These are phyloP conservation scores for Ormyrus pomaceus DNA, from an alignment of 2,888 invertebrate genomes.

Conservation along the genomic window DNA sequence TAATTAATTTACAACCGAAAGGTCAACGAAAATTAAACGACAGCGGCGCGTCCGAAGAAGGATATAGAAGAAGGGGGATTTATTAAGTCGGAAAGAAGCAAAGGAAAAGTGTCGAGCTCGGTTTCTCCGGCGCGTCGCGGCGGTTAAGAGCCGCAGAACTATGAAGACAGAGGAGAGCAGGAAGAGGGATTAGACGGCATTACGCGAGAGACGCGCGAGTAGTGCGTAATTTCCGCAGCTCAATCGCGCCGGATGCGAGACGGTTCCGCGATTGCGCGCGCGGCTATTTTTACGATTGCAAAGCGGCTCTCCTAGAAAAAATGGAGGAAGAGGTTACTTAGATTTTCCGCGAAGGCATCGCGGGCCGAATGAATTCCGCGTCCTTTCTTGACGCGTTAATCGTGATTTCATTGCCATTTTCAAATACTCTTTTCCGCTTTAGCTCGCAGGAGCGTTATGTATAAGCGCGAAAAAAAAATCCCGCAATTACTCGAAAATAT, in stretches of 20 bases:
- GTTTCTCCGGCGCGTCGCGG: too few species aligned
- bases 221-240: conserved; percentile 25
- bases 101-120: not conserved
- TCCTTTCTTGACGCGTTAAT: too few species aligned
- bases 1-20: too few species aligned
- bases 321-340: not conserved
- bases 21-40: too few species aligned
- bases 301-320: not conserved
- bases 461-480: not conserved
- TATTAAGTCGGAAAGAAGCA: not conserved
- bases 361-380: too few species aligned
- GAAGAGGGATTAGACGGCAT: conserved; percentile 25
- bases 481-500: not conserved
- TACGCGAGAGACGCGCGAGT: conserved; percentile 25
- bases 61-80: conserved; percentile 16
- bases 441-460: not conserved
- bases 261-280: not conserved
- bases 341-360: too few species aligned
- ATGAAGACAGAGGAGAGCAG: not conserved
- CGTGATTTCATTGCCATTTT: too few species aligned
- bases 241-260: conserved; percentile 3
- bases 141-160: not conserved
- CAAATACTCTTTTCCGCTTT: too few species aligned
- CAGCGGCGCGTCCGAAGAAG: too few species aligned
- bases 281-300: conserved; percentile 1